A percentile compares a stretch with the other conserved stretches of the same genome.
phyloP scores from a whole-genome alignment of 2,888 invertebrate genomes.

The Andrena camellia region DNA sequence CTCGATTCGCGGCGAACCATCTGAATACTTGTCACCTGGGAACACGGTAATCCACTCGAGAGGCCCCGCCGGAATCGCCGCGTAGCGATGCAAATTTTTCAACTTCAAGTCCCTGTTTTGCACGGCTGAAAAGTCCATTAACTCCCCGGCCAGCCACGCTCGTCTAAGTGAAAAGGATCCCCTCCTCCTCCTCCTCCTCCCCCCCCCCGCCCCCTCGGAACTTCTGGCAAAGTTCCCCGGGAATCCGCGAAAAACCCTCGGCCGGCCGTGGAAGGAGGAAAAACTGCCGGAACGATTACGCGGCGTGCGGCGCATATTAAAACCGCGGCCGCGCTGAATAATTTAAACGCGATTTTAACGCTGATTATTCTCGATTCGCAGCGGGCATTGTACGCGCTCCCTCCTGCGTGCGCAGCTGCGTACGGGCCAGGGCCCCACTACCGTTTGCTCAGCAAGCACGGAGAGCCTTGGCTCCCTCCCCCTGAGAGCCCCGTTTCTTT shows the following conservation, averaged over 20 bases:
- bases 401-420: conserved; percentile 20
- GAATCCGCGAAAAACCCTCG: conserved; percentile 25
- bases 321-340: conserved; percentile 32
- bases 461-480: background rate
- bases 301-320: conserved; percentile 34
- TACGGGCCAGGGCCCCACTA: background rate
- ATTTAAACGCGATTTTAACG: conserved; percentile 38
- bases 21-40: background rate
- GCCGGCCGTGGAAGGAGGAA: background rate
- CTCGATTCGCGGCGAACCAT: too few relatives aligned
- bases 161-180: conserved; percentile 30
- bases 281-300: conserved; percentile 22
- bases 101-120: conserved; percentile 9
- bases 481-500: conserved; percentile 9
- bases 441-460: conserved; percentile 10
- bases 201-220: background rate
- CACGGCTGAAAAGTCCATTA: conserved; percentile 11
- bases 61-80: background rate
- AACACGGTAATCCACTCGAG: background rate
- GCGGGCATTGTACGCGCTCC: background rate
- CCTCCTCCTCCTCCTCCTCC: too few relatives aligned
- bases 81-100: background rate
- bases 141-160: background rate
- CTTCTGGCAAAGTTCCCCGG: conserved; percentile 29
- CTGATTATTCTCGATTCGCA: conserved; percentile 39